A percentile compares a stretch with the other conserved stretches of the same genome.
Conservation (phyloP, 2,113 vertebrate genomes). For the Porphyrio hochstetteri region DNA sequence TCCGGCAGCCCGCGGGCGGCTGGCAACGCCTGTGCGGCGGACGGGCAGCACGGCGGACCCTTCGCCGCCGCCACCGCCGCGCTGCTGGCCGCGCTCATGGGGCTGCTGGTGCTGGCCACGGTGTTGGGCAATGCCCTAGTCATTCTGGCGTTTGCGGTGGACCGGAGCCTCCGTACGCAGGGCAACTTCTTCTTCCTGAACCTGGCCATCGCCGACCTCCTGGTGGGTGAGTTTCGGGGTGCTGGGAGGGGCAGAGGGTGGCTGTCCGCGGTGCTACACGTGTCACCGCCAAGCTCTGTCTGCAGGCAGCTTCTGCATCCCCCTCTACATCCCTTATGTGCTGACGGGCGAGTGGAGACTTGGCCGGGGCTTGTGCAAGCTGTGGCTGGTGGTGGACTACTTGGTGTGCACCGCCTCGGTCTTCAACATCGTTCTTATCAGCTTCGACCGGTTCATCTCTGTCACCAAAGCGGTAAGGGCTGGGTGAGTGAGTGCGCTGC, state of each 20-base stretch:
- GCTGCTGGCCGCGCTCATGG: slow-evolving; percentile 74
- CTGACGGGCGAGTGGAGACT: slow-evolving; percentile 76
- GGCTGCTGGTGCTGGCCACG: slow-evolving; percentile 73
- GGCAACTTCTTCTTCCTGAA: slow-evolving; percentile 82
- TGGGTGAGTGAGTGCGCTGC: background rate
- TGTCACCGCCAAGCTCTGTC: background rate
- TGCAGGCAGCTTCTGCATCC: slow-evolving; percentile 80
- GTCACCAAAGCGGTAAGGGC: slow-evolving; percentile 76
- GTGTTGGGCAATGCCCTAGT: slow-evolving; percentile 78
- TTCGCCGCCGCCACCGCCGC: slow-evolving; percentile 36
- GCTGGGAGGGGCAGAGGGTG: background rate
- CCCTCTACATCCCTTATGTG: slow-evolving; percentile 78
- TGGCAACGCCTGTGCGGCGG: background rate
- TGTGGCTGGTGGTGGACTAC: slow-evolving; percentile 79
- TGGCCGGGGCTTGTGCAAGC: slow-evolving; percentile 72
- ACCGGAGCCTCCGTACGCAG: slow-evolving; percentile 75
- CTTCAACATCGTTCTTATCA: slow-evolving; percentile 82
- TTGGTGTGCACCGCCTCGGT: slow-evolving; percentile 77
- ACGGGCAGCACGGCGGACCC: background rate
- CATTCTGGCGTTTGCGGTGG: slow-evolving; percentile 75
- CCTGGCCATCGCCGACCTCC: slow-evolving; percentile 78
- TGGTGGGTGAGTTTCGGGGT: slow-evolving; percentile 74
- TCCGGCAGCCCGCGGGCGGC: background rate
- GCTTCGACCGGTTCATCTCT: slow-evolving; percentile 78
- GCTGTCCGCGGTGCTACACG: background rate